Evolutionary conservation across 2,113 vertebrate genomes (phyloP).

Genomic region (Toxostoma redivivum): DNA sequence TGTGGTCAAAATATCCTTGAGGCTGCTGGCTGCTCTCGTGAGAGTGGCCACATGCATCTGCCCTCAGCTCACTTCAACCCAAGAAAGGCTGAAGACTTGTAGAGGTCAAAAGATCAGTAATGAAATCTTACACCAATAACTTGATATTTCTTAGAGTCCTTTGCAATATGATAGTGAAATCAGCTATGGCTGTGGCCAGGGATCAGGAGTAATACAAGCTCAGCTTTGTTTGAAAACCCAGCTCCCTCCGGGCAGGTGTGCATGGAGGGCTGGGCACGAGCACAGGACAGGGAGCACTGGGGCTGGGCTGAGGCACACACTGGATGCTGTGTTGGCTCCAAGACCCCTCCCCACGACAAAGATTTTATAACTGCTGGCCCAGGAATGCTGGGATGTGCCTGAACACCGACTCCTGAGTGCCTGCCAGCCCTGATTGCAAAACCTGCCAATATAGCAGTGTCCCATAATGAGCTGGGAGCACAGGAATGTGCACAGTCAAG

Average conservation of each 20-base stretch:
- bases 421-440: background rate
- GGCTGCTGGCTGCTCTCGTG: background rate
- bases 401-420: background rate
- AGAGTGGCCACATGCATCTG: background rate
- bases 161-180: conserved; percentile 46
- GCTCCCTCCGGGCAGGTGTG: background rate
- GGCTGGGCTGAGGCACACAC: background rate
- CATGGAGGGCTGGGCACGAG: background rate
- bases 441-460: conserved; percentile 15
- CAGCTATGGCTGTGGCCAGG: background rate
- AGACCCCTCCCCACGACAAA: background rate
- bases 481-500: conserved; percentile 14
- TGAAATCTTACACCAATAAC: conserved; percentile 32
- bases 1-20: background rate
- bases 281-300: background rate
- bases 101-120: background rate
- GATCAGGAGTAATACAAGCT: conserved; percentile 35
- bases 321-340: background rate
- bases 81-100: background rate
- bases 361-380: background rate
- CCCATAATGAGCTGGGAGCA: background rate
- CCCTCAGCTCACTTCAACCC: background rate
- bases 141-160: background rate
- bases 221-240: background rate
- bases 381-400: background rate